Percentiles rank a stretch among this genome's conserved stretches.
Evolutionary conservation across 2,113 vertebrate genomes (phyloP).

Genomic region (Paratilapia polleni): DNA sequence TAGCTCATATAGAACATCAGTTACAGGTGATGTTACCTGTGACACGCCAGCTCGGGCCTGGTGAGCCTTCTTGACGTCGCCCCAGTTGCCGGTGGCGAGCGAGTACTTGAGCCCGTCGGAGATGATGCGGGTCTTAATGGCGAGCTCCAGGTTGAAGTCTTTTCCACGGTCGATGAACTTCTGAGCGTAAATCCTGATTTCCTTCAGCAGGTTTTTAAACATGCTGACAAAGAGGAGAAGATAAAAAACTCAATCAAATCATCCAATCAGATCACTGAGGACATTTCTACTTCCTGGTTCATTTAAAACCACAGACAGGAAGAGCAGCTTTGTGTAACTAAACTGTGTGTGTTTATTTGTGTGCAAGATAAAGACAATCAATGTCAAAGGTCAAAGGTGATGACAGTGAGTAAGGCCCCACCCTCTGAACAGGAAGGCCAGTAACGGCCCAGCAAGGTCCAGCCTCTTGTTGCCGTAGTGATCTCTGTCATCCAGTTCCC

Average conservation of each 20-base stretch:
- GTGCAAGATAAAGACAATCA: too few relatives aligned
- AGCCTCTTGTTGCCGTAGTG: conserved; percentile 99
- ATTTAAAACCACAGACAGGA: background rate
- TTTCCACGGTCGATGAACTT: conserved; percentile 98
- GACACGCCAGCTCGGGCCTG: conserved; percentile 97
- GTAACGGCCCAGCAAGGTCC: conserved; percentile 94
- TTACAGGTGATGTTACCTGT: conserved; percentile 82
- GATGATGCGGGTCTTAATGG: conserved; percentile 98
- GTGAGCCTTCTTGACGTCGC: conserved; percentile 98
- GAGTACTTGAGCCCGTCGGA: conserved; percentile 98
- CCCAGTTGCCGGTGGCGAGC: conserved; percentile 98
- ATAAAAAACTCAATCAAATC: background rate
- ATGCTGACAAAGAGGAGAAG: conserved; percentile 81
- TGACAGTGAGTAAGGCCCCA: conserved; percentile 63
- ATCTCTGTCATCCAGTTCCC: conserved; percentile 98
- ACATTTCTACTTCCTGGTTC: too few relatives aligned
- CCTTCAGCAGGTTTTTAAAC: conserved; percentile 99
- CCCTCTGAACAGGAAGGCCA: conserved; percentile 98
- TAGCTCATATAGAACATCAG: background rate
- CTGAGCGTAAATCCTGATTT: conserved; percentile 97
- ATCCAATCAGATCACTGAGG: background rate
- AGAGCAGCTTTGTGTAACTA: background rate
- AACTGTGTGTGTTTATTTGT: background rate
- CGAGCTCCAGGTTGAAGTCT: conserved; percentile 97
- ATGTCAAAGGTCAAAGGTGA: background rate